phyloP scores from a whole-genome alignment of 2,888 invertebrate genomes.

The Pristionchus entomophagus region DNA sequence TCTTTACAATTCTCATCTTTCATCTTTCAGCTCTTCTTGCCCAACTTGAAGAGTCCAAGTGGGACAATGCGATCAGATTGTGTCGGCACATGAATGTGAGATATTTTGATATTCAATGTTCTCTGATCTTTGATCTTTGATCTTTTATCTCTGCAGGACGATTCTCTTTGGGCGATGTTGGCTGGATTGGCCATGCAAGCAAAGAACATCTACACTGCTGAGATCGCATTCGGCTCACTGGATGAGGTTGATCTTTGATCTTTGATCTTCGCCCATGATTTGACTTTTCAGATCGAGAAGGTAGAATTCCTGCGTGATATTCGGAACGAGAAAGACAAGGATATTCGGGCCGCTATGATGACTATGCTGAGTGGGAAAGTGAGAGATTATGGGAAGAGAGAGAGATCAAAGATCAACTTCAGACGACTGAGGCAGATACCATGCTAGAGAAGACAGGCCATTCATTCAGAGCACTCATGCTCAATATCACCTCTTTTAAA shows the following conservation, averaged over 20 bases:
- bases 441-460: conserved; percentile 81
- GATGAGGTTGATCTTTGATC: conserved; percentile 80
- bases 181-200: conserved; percentile 91
- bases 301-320: conserved; percentile 73
- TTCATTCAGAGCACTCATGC: conserved; percentile 84
- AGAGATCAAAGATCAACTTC: conserved; percentile 18
- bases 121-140: conserved; percentile 21
- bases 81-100: conserved; percentile 82
- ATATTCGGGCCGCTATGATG: conserved; percentile 79
- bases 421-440: conserved; percentile 84
- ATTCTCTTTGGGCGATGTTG: conserved; percentile 90
- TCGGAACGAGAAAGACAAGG: conserved; percentile 65
- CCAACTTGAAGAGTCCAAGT: conserved; percentile 83
- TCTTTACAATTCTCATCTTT: background rate
- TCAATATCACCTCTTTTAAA: conserved; percentile 84
- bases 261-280: background rate
- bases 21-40: conserved; percentile 42
- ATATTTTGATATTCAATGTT: no score
- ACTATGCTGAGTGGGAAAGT: conserved; percentile 69
- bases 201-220: conserved; percentile 89
- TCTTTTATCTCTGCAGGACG: conserved; percentile 66
- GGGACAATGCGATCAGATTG: conserved; percentile 89
- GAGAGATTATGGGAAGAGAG: background rate
- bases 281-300: conserved; percentile 77
- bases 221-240: conserved; percentile 94